Evolutionary conservation across 2,797 vertebrate genomes (phyloP), one percentile per base, ranked within the genome.

Genomic region (Rousettus madagascariensis): DNA sequence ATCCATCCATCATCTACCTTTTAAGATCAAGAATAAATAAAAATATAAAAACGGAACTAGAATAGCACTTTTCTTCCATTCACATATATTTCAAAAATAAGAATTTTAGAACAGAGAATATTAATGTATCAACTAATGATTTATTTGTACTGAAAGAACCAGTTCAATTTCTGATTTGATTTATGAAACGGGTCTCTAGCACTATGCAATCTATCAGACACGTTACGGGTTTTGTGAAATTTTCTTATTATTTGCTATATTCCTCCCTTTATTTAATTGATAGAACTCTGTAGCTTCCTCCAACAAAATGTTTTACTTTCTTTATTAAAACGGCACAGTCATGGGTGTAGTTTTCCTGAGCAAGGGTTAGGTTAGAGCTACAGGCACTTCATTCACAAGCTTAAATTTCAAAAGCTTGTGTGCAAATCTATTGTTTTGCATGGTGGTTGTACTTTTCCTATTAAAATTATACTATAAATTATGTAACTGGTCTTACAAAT

Each of bases 371-470:
- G n/a, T 88, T 93, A 90, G 74, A 95, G 80, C 86, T 93, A 63
- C 20, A 46, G 38, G 57, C 17, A 90, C 8, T 93, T 82, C 28
- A n/a, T 92, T 82, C 28, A n/a, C 12, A 77, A 86, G 51, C 77
- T 96, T 96, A 79, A 95, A 96, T 95, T 96, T 94, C 77, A 88
- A 86, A 96, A 84, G 63, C 75, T 77, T 93, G 80, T 75, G 10
- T 69, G 69, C 91, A 95, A 96, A 96, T 97, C 94, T 96, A 41
- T 86, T 96, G 83, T 94, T 94, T 96, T 77, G 74, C 86, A 89
- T 85, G 75, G 57, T 72, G 59, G 28, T 87, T 95, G 57, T 71
- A 61, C 96, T 93, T 89, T 66, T 19, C 11, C 80, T 19, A 53
- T 43, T 87, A 92, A 96, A 96, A 80, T 51, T 83, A 20, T 82